phyloP scores from a whole-genome alignment of 2,113 vertebrate genomes.

The Rhagologus leucostigma region DNA sequence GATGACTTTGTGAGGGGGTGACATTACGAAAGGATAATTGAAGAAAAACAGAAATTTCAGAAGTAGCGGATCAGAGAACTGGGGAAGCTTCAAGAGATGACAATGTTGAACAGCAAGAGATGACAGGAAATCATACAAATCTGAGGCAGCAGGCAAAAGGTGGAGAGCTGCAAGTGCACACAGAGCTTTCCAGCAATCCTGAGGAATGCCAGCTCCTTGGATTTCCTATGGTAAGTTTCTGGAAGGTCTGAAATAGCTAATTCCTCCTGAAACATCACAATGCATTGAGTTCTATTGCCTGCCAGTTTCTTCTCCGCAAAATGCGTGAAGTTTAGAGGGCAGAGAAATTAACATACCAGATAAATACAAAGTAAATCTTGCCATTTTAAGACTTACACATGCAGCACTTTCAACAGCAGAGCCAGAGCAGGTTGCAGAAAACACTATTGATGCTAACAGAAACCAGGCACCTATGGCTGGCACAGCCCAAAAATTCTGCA shows the following conservation, averaged over 20 bases:
- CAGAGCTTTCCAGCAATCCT: background rate
- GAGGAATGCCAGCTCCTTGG: background rate
- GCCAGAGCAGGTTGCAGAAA: slow-evolving; percentile 55
- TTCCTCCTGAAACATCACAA: background rate
- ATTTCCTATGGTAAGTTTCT: background rate
- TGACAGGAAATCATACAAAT: background rate
- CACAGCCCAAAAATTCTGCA: slow-evolving; percentile 79
- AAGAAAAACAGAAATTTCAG: background rate
- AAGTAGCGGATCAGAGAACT: background rate
- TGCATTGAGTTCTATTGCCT: background rate
- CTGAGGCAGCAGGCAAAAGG: background rate
- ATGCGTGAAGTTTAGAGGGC: background rate
- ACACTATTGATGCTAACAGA: slow-evolving; percentile 74
- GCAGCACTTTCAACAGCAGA: slow-evolving; percentile 55
- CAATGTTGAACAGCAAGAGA: background rate
- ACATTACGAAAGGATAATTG: background rate
- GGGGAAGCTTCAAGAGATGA: background rate
- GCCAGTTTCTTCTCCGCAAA: background rate
- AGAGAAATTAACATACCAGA: background rate
- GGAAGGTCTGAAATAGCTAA: background rate
- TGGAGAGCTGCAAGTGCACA: background rate
- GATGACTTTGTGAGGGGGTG: background rate
- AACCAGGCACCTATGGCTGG: slow-evolving; percentile 18
- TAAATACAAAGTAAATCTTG: background rate
- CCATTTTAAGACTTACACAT: slow-evolving; percentile 71